Evolutionary conservation across 1,140 invertebrate genomes (phyloP).

Genomic region (Antheraea mylitta): DNA sequence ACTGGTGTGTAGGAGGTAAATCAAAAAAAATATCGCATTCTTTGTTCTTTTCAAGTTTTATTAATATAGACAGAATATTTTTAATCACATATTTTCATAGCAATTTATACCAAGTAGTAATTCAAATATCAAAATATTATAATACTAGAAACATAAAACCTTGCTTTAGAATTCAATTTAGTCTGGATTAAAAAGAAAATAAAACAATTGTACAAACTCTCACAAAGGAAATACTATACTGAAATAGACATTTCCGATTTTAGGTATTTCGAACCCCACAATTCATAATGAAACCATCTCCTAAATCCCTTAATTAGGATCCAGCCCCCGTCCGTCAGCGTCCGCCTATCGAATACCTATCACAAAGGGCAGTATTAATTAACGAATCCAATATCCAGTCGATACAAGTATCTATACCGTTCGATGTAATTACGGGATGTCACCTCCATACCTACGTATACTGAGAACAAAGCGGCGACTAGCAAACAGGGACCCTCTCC

Average conservation of each 20-base stretch:
- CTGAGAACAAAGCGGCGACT: constrained; percentile 51
- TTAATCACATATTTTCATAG: too few relatives aligned
- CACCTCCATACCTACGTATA: constrained; percentile 33
- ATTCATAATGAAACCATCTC: constrained; percentile 21
- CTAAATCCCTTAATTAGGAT: constrained; percentile 36
- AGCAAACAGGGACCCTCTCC: constrained; percentile 36
- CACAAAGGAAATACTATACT: neutral
- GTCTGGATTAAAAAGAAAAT: too few relatives aligned
- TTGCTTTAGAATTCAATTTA: too few relatives aligned
- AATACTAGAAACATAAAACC: too few relatives aligned
- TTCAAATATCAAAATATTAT: too few relatives aligned
- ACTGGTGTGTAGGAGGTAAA: too few relatives aligned
- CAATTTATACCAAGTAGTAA: too few relatives aligned
- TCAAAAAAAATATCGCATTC: too few relatives aligned
- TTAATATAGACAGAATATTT: too few relatives aligned
- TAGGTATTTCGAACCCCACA: neutral
- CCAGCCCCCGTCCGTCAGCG: constrained; percentile 38
- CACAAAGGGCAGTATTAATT: constrained; percentile 43
- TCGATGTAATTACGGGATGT: constrained; percentile 55
- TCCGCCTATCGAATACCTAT: constrained; percentile 33
- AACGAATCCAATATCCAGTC: constrained; percentile 41
- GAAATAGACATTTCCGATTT: neutral
- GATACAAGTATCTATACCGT: constrained; percentile 8
- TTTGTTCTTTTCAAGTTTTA: too few relatives aligned
- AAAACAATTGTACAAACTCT: neutral